phyloP scores from a whole-genome alignment of 2,888 invertebrate genomes.

The Phyllotreta striolata region DNA sequence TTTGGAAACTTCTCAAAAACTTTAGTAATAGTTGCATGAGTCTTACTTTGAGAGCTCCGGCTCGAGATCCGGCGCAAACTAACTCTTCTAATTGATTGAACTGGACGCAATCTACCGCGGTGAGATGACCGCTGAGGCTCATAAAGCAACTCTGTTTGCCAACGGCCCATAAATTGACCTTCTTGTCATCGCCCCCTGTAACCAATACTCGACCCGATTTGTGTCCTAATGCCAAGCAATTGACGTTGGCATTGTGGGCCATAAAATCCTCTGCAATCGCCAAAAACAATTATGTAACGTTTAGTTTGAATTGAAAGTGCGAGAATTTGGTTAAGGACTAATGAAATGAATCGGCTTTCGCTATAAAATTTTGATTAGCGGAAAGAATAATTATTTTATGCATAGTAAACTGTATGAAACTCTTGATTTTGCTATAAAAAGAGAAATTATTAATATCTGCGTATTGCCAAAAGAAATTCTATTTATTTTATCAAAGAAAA shows the following conservation, averaged over 20 bases:
- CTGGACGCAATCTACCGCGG: slow-evolving; percentile 92
- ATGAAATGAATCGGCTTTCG: too few species aligned
- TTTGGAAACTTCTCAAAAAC: neutral
- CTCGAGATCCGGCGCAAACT: slow-evolving; percentile 93
- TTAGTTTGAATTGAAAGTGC: neutral
- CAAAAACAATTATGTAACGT: slow-evolving; percentile 25
- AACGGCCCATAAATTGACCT: slow-evolving; percentile 96
- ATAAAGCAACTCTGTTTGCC: slow-evolving; percentile 95
- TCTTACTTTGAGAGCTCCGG: slow-evolving; percentile 86
- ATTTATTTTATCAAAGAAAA: too few species aligned
- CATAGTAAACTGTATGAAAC: too few species aligned
- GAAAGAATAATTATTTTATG: too few species aligned
- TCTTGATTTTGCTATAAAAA: neutral
- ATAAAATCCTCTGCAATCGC: slow-evolving; percentile 80
- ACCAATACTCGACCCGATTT: slow-evolving; percentile 91
- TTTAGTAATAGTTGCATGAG: slow-evolving; percentile 55
- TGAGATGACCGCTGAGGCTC: slow-evolving; percentile 94
- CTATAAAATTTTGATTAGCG: too few species aligned
- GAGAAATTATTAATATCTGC: neutral
- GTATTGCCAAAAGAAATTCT: neutral
- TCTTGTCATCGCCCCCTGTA: slow-evolving; percentile 96
- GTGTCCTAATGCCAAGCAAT: slow-evolving; percentile 87
- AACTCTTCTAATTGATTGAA: slow-evolving; percentile 95
- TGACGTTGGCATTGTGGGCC: slow-evolving; percentile 87
- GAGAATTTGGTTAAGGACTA: neutral